Conservation (phyloP, 2,113 vertebrate species). For the Lepus americanus region DNA sequence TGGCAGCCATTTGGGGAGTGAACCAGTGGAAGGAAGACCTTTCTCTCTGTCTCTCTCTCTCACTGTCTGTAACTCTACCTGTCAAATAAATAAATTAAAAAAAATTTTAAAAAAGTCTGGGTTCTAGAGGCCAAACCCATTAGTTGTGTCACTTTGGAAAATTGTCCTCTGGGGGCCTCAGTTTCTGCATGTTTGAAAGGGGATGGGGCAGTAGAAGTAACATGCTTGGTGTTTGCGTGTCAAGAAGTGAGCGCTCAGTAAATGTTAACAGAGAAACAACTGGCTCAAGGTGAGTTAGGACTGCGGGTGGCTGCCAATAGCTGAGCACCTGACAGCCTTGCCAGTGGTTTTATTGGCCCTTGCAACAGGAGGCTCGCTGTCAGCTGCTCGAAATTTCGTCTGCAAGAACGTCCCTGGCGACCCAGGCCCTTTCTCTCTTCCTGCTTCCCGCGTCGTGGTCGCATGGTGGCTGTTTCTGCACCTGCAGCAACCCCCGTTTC, state of each 20-base stretch:
- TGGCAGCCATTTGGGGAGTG: no score
- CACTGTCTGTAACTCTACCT: no score
- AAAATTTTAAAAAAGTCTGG: not conserved
- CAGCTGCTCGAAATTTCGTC: not conserved
- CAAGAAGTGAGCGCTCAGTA: not conserved
- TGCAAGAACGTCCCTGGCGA: not conserved
- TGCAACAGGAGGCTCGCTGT: not conserved
- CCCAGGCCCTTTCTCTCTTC: not conserved
- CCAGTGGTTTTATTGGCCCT: not conserved
- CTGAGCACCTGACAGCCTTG: not conserved
- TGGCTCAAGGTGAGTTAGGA: not conserved
- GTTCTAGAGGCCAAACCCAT: not conserved
- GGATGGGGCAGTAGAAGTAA: not conserved
- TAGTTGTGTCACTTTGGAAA: not conserved
- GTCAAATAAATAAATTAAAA: no score
- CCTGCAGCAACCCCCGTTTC: no score
- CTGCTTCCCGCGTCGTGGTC: not conserved
- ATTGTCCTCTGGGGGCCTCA: slow-evolving; percentile 2
- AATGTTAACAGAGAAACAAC: not conserved
- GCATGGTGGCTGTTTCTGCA: not conserved
- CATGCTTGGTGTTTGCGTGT: not conserved
- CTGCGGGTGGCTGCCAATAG: not conserved
- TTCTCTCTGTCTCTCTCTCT: no score
- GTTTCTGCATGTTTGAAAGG: not conserved
- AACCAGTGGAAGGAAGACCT: no score